Conservation (phyloP, 2,888 invertebrate species). For the Agriopis marginaria region DNA sequence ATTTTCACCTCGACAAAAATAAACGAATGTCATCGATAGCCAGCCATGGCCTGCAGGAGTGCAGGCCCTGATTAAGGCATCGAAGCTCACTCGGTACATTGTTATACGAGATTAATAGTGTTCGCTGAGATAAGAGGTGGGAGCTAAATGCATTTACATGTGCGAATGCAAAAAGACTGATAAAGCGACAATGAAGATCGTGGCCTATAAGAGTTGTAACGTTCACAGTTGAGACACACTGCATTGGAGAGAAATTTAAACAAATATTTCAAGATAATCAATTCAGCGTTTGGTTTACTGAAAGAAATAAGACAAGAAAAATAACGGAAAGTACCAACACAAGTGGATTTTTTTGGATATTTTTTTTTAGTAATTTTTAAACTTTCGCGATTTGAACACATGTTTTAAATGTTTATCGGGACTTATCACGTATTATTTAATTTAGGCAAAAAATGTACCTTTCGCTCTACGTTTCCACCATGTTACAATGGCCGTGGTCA, state of each 20-base stretch:
- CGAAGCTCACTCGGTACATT: conserved; percentile 76
- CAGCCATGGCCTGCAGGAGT: conserved; percentile 48
- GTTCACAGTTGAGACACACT: conserved; percentile 57
- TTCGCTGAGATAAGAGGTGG: conserved; percentile 80
- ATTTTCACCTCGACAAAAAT: conserved; percentile 37
- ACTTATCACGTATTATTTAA: no score
- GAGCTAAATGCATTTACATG: conserved; percentile 86
- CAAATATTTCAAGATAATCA: no score
- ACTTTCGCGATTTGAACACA: no score
- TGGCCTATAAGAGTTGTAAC: conserved; percentile 68
- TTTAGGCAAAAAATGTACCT: no score
- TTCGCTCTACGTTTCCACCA: no score
- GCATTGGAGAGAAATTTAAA: conserved; percentile 15
- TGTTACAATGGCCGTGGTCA: no score
- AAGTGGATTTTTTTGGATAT: no score
- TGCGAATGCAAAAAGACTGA: conserved; percentile 81
- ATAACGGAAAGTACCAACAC: no score
- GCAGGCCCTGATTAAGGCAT: conserved; percentile 77
- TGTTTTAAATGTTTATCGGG: no score
- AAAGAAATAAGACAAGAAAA: no score
- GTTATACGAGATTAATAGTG: conserved; percentile 86
- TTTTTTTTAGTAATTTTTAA: no score
- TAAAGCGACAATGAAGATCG: conserved; percentile 80
- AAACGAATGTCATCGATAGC: conserved; percentile 62
- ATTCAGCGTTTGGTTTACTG: no score